Evolutionary conservation across 35 echinoderm and acorn worm genomes (phyloP), one percentile per base, ranked within the genome.

Genomic region (Amphiura filiformis): DNA sequence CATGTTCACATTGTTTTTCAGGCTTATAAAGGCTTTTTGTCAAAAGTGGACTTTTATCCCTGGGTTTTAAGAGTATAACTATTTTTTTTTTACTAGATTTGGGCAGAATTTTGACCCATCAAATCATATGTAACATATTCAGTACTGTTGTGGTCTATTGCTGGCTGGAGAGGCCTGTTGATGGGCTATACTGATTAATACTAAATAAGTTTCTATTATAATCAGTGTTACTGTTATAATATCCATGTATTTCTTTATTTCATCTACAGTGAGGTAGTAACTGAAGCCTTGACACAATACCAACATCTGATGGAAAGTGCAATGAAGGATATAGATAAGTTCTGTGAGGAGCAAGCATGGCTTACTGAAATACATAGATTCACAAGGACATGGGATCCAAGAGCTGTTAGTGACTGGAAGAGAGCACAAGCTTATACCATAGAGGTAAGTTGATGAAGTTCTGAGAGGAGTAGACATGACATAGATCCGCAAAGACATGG

Each of bases 341-440:
- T 97, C 86, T 97, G 95, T 89, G 65, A 88, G 15, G 84, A 97
- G 38, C 92, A 97, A 33, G 41, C 80, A 7, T 97, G 95, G 95
- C 76, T 97, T 0, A 87, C 56, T 33, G 92, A 97, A 39, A 97
- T 97, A 42, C 95, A 93, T 30, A 57, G 78, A 61, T 97, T 97
- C 81, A 87, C 86, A 17, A 70, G 80, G 84, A 89, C 61, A 2
- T 97, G 95, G 95, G 88, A 52, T 41, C 81, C 82, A 36, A 86
- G 93, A 2, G 80, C 92, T 4, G 88, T 82, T 30, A 82, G 88
- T 35, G 80, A 86, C 0, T 97, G 89, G 91, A 91, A 91, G 39
- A 93, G 92, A 38, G 91, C 95, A 0, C 91, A 97, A 61, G 95
- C 95, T 15, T 97, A 93, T 76, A 89, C 88, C 36, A 91, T 97